Percentiles rank a stretch among this genome's conserved stretches.
Conservation (phyloP, 1,140 invertebrate genomes). For the Druon quercuslanigerum region DNA sequence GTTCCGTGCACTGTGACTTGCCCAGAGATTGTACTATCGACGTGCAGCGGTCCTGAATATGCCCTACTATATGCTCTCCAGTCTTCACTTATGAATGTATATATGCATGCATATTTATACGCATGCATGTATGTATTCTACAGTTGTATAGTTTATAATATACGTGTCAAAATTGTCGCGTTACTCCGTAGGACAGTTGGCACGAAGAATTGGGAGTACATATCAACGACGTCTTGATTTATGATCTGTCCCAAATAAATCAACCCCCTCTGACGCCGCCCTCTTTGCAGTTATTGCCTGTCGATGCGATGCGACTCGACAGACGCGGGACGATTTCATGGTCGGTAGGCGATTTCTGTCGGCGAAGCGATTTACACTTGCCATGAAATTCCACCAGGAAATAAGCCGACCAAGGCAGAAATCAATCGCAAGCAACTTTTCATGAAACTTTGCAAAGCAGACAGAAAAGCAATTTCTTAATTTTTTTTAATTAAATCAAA, state of each 20-base stretch:
- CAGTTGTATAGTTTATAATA: background rate
- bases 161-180: conserved; percentile 33
- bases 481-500: too few species aligned
- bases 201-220: conserved; percentile 48
- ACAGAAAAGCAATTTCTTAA: too few species aligned
- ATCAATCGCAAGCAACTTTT: too few species aligned
- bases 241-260: conserved; percentile 53
- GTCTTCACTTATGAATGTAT: background rate
- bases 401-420: background rate
- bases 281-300: conserved; percentile 48
- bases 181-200: conserved; percentile 41
- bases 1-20: conserved; percentile 48
- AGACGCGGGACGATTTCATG: conserved; percentile 33
- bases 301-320: conserved; percentile 38
- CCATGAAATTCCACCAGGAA: background rate
- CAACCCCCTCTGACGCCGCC: conserved; percentile 38
- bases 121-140: background rate
- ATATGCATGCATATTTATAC: too few species aligned
- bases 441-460: too few species aligned
- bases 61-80: too few species aligned
- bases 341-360: conserved; percentile 30
- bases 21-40: conserved; percentile 63
- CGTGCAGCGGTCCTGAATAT: conserved; percentile 2
- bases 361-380: conserved; percentile 38
- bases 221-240: conserved; percentile 45